Evolutionary conservation across 2,797 vertebrate genomes (phyloP), one percentile per base, ranked within the genome.

Genomic region (Sebastes minor): DNA sequence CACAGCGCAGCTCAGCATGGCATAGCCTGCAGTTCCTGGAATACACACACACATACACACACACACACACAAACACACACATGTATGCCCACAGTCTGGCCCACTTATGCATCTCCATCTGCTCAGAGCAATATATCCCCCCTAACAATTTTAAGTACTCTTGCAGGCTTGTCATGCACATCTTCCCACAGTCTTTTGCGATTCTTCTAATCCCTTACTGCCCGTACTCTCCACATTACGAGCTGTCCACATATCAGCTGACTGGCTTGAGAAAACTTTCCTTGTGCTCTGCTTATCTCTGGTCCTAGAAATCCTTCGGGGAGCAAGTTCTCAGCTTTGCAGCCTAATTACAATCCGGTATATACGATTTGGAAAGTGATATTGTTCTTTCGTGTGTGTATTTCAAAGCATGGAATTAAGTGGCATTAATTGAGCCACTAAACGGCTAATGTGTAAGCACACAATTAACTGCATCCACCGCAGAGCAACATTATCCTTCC

Each of bases 1-100:
- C 89, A 89, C 75, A 80, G 88, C 71, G 20, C 86, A 92, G 92
- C 92, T 92, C 88, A 91, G 90, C 88, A 82, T 79, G 83, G 83
- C 84, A 83, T 71, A 83, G 89, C 82, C 87, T 81, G 75, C 88
- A 88, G 88, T 91, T 90, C 86, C 84, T 86, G 85, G 75, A 92
- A 91, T 32, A 82, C 77, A 62, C 55, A 83, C 66, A 67, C 56
- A 55, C 65, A 62, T 63, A 67, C 57, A 52, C 23, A 28, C 65
- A 63, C n/a, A 60, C 6, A 69, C 2, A 71, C 4, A 52, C 33
- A 81, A 65, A 77, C 68, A 72, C 57, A 32, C 20, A 13, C 28
- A 63, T 55, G 62, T 57, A 81, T 80, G 55, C 71, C 83, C 74
- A 87, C 73, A 88, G 79, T 79, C 86, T 88, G 86, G 82, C 85